Base-by-base conservation (phyloP, 1,140 invertebrate species). In the Plectrocnemia conspersa region DNA sequence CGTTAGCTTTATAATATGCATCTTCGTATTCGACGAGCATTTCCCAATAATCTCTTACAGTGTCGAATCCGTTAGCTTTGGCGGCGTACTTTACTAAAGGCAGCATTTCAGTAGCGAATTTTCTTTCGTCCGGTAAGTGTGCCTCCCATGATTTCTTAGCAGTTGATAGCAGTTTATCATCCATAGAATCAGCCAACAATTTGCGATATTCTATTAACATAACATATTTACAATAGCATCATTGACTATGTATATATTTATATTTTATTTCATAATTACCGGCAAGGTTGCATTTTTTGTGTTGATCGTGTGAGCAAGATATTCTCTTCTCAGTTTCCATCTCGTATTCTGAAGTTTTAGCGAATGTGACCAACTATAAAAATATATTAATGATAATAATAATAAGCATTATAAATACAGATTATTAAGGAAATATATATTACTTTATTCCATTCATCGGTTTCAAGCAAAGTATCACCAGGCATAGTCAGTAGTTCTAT, bases 41-140 rank as follows among this genome's bases (percentile, higher is more conserved):
- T 58, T 82, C 79, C 82, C 82, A 83, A 62, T 83, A 83, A 35
- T 73, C 69, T 57, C 72, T 66, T 0, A 77, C 71, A 24, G 70
- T 64, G 15, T 71, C 61, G 42, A 67, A 70, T 38, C 63, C 73
- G 64, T 82, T 82, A 52, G 71, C 68, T 61, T 71, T 70, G 0
- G 79, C 77, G 27, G 81, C 77, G 61, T 79, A 73, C 38, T 68
- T 66, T 11, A 76, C 58, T 11, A 81, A 63, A n/a, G 73, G 72
- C n/a, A 82, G 65, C 45, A 78, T 75, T 23, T 70, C 63, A 10
- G 74, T 62, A 38, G 74, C 73, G 54, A 79, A 76, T 33, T 70
- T 66, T 9, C 64, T 64, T 2, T 70, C 62, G 33, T 67, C 59
- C 15, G 73, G 70, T 4, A 75, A 65, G 23, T 75, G 71, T 13